Evolutionary conservation across 2,113 vertebrate species (phyloP).

Genomic region (Cryptomyrus ogoouensis): DNA sequence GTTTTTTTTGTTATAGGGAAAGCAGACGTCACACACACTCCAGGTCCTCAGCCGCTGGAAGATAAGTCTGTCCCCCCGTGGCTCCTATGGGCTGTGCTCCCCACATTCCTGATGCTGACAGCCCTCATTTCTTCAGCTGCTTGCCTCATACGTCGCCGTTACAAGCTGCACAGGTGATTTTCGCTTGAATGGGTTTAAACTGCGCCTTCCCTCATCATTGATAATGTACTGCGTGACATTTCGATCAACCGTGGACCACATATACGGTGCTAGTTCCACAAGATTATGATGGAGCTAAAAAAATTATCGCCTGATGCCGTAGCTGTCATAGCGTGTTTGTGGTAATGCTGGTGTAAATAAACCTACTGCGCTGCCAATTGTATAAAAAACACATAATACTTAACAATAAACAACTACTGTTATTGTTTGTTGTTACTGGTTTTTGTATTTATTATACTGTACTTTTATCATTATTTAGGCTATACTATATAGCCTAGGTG

Average conservation of each 20-base stretch:
- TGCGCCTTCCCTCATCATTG: background rate
- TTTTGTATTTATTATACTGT: background rate
- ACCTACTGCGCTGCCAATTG: background rate
- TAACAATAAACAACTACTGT: background rate
- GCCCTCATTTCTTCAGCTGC: constrained; percentile 22
- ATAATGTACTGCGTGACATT: background rate
- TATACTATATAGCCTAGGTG: background rate
- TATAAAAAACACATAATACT: background rate
- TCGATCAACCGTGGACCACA: background rate
- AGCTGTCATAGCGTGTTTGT: background rate
- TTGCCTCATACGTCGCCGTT: background rate
- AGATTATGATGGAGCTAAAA: background rate
- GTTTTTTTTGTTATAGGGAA: constrained; percentile 37
- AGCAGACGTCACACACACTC: constrained; percentile 15
- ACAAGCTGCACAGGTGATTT: constrained; percentile 40
- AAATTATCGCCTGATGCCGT: background rate
- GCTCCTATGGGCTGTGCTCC: constrained; percentile 24
- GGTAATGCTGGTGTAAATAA: background rate
- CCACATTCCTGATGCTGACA: constrained; percentile 32
- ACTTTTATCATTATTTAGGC: background rate
- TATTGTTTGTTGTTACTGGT: background rate
- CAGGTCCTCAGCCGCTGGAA: background rate
- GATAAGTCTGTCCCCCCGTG: background rate
- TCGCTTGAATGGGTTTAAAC: background rate
- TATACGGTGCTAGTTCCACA: background rate